Evolutionary conservation across 2,888 invertebrate species (phyloP).

Genomic region (Phortica magna): DNA sequence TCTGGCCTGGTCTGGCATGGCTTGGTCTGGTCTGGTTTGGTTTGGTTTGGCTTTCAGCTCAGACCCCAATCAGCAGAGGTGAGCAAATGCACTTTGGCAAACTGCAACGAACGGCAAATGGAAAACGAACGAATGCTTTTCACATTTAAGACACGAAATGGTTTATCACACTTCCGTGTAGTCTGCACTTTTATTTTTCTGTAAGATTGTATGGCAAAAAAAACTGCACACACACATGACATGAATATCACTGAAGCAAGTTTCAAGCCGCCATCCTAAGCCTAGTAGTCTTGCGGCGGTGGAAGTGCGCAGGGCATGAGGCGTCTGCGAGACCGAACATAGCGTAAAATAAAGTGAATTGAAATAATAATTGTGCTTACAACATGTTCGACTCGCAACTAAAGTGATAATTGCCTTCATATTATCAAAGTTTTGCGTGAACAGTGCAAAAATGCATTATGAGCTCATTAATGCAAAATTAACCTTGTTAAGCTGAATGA

Average conservation of each 20-base stretch:
- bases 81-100: too few relatives aligned
- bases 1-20: slow-evolving; percentile 33
- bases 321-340: background rate
- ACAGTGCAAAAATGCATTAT: slow-evolving; percentile 47
- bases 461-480: background rate
- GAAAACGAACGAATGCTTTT: slow-evolving; percentile 23
- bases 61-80: too few relatives aligned
- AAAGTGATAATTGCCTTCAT: slow-evolving; percentile 66
- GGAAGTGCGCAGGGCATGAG: background rate
- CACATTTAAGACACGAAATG: slow-evolving; percentile 64
- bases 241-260: slow-evolving; percentile 27
- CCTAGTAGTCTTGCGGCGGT: background rate
- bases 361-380: slow-evolving; percentile 57
- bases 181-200: slow-evolving; percentile 55
- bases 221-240: slow-evolving; percentile 44
- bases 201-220: slow-evolving; percentile 35
- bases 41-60: too few relatives aligned
- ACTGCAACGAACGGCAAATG: too few relatives aligned
- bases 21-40: slow-evolving; percentile 42
- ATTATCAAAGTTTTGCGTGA: slow-evolving; percentile 69
- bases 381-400: slow-evolving; percentile 53
- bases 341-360: background rate
- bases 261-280: background rate
- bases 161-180: slow-evolving; percentile 59
- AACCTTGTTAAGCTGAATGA: background rate